phyloP scores from a whole-genome alignment of 2,888 invertebrate genomes.

The Heteropelma amictum region DNA sequence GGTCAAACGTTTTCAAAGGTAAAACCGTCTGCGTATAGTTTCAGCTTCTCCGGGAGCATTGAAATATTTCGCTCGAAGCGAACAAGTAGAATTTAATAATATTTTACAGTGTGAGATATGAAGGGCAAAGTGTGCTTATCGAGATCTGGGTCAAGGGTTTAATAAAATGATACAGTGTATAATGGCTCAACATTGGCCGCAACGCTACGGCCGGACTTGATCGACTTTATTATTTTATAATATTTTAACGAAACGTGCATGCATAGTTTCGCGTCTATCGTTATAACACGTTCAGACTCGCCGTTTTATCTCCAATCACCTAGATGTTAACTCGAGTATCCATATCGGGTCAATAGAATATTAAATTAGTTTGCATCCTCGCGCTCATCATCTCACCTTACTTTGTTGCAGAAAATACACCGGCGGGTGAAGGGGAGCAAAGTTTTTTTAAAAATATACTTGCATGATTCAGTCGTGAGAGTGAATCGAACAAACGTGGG shows the following conservation, averaged over 20 bases:
- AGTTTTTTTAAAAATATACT: neutral
- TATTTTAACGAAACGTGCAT: neutral
- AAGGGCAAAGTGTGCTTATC: slow-evolving; percentile 34
- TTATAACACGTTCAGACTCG: too few relatives aligned
- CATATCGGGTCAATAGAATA: slow-evolving; percentile 69
- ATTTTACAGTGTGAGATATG: neutral
- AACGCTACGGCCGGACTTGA: slow-evolving; percentile 9
- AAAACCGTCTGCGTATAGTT: neutral
- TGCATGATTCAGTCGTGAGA: neutral
- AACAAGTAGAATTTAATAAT: slow-evolving; percentile 4
- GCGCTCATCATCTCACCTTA: slow-evolving; percentile 26
- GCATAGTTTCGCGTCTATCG: neutral
- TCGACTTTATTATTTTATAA: slow-evolving; percentile 15
- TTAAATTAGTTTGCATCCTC: slow-evolving; percentile 66
- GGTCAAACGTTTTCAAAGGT: neutral
- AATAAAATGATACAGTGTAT: slow-evolving; percentile 28
- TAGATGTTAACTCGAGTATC: slow-evolving; percentile 71
- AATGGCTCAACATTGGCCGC: slow-evolving; percentile 22
- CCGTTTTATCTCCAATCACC: slow-evolving; percentile 64
- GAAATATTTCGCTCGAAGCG: neutral
- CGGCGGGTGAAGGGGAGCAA: neutral
- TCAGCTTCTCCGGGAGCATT: neutral
- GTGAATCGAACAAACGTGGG: neutral
- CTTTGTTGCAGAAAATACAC: slow-evolving; percentile 21
- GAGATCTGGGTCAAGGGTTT: slow-evolving; percentile 34